Conservation (phyloP, 2,888 invertebrate species). For the Heliconius hortense region DNA sequence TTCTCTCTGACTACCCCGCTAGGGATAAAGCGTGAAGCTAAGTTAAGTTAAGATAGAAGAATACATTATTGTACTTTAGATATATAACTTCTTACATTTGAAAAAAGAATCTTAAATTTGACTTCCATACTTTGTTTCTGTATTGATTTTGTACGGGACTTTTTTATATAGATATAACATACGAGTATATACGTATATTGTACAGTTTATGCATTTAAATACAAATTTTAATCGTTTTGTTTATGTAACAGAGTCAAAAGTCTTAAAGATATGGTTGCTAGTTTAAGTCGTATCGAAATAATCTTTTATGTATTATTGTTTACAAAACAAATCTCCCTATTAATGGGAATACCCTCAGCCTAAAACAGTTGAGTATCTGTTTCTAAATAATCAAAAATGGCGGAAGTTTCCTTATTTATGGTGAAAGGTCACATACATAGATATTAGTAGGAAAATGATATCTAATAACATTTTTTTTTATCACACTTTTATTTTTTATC, state of each 20-base stretch:
- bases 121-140: neutral
- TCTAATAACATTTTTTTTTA: neutral
- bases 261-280: slow-evolving; percentile 48
- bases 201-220: neutral
- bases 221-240: slow-evolving; percentile 2
- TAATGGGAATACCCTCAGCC: slow-evolving; percentile 40
- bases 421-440: neutral
- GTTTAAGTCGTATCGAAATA: slow-evolving; percentile 25
- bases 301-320: neutral
- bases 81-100: too few relatives aligned
- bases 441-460: neutral
- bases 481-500: neutral
- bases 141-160: neutral
- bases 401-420: slow-evolving; percentile 24
- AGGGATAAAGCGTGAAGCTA: too few relatives aligned
- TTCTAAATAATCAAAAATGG: neutral
- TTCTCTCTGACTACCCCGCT: too few relatives aligned
- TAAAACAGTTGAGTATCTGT: slow-evolving; percentile 15
- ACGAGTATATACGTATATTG: neutral
- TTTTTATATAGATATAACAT: neutral
- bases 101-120: neutral
- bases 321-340: slow-evolving; percentile 7
- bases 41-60: too few relatives aligned
- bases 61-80: neutral
- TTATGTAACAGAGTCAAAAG: slow-evolving; percentile 13